Evolutionary conservation across 2,113 vertebrate genomes (phyloP).

Genomic region (Sprattus sprattus): DNA sequence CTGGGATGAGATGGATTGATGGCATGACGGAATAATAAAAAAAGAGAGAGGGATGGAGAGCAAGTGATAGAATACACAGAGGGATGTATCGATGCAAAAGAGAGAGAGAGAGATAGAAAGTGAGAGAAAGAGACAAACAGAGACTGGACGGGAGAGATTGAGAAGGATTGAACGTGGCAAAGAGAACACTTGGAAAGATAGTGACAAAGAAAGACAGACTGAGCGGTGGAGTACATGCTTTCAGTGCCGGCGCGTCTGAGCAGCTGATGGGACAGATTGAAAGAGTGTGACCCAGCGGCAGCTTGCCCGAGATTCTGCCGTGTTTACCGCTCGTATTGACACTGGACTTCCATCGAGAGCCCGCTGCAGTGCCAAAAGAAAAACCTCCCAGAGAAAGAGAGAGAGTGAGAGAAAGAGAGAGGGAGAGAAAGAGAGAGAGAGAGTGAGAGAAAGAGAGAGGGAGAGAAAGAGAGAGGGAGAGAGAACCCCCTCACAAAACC

Average conservation of each 20-base stretch:
- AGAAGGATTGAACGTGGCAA: background rate
- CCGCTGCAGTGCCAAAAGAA: background rate
- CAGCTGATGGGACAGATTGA: conserved; percentile 13
- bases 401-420: background rate
- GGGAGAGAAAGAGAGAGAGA: background rate
- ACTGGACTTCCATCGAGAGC: background rate
- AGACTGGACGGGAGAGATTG: background rate
- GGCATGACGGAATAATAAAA: background rate
- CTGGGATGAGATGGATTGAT: conserved; percentile 1
- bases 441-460: background rate
- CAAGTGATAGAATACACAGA: background rate
- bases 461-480: background rate
- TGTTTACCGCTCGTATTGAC: background rate
- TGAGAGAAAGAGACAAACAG: background rate
- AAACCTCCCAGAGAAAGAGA: background rate
- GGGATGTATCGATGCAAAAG: background rate
- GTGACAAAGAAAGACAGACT: background rate
- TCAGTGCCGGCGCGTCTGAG: background rate
- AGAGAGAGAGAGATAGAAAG: background rate
- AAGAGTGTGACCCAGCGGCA: background rate
- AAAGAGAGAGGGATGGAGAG: background rate
- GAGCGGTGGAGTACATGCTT: background rate
- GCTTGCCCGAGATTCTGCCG: background rate
- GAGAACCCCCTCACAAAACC: background rate
- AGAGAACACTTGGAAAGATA: background rate